Evolutionary conservation across 2,797 vertebrate species (phyloP).

Genomic region (Acanthurus leucopareius): DNA sequence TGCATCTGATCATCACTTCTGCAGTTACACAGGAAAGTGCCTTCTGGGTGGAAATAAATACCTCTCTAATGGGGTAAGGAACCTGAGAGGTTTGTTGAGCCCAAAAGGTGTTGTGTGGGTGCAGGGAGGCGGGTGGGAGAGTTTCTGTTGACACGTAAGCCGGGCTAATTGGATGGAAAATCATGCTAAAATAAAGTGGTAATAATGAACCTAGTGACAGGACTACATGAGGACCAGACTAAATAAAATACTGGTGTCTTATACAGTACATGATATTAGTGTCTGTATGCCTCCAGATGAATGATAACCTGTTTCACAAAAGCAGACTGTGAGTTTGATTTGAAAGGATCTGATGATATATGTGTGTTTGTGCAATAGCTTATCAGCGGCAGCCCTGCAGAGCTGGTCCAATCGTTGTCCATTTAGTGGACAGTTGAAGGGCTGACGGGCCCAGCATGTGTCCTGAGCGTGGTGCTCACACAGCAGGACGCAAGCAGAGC

Average conservation of each 20-base stretch:
- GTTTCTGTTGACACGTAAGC: conserved; percentile 66
- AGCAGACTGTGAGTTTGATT: conserved; percentile 15
- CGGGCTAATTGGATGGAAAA: conserved; percentile 18
- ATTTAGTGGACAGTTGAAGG: conserved; percentile 81
- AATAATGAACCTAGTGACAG: neutral
- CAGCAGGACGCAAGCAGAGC: conserved; percentile 81
- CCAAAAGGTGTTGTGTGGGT: conserved; percentile 76
- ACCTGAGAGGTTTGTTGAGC: conserved; percentile 83
- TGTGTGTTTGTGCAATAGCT: conserved; percentile 51
- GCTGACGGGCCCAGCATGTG: conserved; percentile 83
- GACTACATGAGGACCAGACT: conserved; percentile 22
- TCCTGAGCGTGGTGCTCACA: conserved; percentile 79
- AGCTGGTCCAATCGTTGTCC: conserved; percentile 62
- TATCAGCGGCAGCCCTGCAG: conserved; percentile 28
- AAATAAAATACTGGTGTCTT: neutral
- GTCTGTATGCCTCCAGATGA: neutral
- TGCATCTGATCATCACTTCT: conserved; percentile 17
- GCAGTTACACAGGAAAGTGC: conserved; percentile 67
- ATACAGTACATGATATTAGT: neutral
- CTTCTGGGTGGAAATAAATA: conserved; percentile 87
- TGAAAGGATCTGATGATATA: conserved; percentile 17
- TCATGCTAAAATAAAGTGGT: conserved; percentile 25
- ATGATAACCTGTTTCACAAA: conserved; percentile 1
- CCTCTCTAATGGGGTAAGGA: conserved; percentile 87
- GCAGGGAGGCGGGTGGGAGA: conserved; percentile 51